Conservation (phyloP, 1,140 invertebrate genomes). For the Drosophila paulistorum region DNA sequence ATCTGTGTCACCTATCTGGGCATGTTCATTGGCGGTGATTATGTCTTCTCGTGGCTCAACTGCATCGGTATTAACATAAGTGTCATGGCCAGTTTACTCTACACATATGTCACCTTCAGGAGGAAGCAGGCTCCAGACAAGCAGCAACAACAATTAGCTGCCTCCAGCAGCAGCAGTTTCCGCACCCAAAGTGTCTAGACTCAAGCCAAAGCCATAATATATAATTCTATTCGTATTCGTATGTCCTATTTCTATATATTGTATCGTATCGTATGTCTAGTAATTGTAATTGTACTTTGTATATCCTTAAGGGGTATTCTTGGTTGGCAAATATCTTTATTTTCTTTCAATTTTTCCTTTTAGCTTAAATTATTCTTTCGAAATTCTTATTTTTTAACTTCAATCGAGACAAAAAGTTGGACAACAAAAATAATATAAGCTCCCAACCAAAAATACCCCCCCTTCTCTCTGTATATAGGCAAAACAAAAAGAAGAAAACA, state of each 20-base stretch:
- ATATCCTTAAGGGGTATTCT: neutral
- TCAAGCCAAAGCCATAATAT: constrained; percentile 57
- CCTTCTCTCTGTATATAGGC: constrained; percentile 43
- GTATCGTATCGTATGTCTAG: neutral
- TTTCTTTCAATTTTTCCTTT: no score
- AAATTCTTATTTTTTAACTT: no score
- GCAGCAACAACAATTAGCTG: constrained; percentile 77
- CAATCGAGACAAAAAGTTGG: no score
- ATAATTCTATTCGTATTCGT: constrained; percentile 25
- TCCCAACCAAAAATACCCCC: no score
- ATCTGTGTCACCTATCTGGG: constrained; percentile 96
- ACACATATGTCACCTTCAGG: constrained; percentile 91
- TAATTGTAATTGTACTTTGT: constrained; percentile 15
- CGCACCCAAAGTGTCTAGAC: constrained; percentile 84
- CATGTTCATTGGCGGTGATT: constrained; percentile 99
- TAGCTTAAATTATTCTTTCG: no score
- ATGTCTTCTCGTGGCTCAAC: constrained; percentile 96
- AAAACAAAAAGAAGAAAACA: neutral
- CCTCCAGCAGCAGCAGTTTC: constrained; percentile 50
- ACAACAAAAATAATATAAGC: no score
- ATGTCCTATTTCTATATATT: constrained; percentile 12
- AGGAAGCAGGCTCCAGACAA: constrained; percentile 84
- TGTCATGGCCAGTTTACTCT: constrained; percentile 91
- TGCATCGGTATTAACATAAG: constrained; percentile 97
- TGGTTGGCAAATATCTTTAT: no score